phyloP scores from a whole-genome alignment of 2,797 vertebrate genomes.

The Acrossocheilus wenchowensis region DNA sequence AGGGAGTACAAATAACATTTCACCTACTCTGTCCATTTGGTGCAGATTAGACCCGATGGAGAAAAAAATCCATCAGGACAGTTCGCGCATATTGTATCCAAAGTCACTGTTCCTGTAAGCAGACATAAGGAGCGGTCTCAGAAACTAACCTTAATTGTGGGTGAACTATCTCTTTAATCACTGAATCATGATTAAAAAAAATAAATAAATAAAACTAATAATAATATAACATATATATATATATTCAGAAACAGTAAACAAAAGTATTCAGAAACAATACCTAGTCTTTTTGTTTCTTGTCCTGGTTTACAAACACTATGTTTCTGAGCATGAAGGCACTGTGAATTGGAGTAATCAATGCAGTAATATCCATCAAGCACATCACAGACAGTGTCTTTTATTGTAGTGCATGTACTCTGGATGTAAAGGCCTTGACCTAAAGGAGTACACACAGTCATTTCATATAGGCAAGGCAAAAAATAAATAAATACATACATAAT shows the following conservation, averaged over 20 bases:
- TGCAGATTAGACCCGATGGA: conserved; percentile 54
- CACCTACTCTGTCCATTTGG: conserved; percentile 59
- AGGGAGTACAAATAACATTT: neutral
- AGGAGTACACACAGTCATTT: neutral
- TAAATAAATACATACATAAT: too few species aligned
- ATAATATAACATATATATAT: too few species aligned
- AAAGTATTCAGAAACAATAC: too few species aligned
- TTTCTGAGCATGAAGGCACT: too few species aligned
- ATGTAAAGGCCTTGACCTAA: conserved; percentile 58
- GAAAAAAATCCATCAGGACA: conserved; percentile 62
- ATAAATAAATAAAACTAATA: too few species aligned
- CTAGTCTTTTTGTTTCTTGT: too few species aligned
- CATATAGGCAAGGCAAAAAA: too few species aligned
- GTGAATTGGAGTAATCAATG: too few species aligned
- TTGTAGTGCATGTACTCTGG: conserved; percentile 26
- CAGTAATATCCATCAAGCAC: conserved; percentile 55
- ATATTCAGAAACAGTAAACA: too few species aligned
- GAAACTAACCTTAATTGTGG: too few species aligned
- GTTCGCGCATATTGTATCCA: conserved; percentile 54
- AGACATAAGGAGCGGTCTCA: neutral
- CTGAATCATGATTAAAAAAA: too few species aligned
- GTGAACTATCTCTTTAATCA: too few species aligned
- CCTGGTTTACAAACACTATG: conserved; percentile 41
- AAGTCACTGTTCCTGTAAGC: conserved; percentile 61
- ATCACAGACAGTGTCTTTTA: conserved; percentile 50